phyloP scores from a whole-genome alignment of 2,113 vertebrate species.

The Aldabrachelys gigantea region DNA sequence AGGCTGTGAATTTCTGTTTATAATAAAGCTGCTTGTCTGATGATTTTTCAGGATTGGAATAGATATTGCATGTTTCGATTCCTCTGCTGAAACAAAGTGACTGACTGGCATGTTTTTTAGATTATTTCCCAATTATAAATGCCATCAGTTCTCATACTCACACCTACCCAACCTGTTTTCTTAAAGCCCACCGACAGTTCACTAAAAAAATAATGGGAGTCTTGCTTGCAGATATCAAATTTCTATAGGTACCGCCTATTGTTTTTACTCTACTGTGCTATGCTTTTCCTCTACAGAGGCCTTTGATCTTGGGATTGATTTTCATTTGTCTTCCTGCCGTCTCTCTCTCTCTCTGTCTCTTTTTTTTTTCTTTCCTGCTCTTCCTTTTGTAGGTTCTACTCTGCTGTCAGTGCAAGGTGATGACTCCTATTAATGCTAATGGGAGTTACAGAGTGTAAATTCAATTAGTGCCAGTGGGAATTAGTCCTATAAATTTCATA shows the following conservation, averaged over 20 bases:
- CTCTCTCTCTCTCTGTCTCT: not conserved
- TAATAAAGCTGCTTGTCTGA: not conserved
- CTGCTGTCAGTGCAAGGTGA: not conserved
- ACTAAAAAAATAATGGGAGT: not conserved
- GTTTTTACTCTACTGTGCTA: not conserved
- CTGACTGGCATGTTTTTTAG: not conserved
- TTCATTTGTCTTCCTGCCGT: not conserved
- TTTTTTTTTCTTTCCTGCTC: not conserved
- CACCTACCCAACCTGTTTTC: not conserved
- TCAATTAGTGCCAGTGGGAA: not conserved
- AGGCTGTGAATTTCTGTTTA: not conserved
- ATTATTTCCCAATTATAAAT: not conserved
- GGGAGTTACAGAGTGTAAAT: not conserved
- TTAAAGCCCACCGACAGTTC: not conserved
- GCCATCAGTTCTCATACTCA: not conserved
- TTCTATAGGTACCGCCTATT: not conserved
- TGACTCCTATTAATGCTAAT: not conserved
- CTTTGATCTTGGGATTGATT: not conserved
- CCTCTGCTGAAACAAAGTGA: not conserved
- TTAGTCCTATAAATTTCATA: not conserved
- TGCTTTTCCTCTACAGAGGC: not conserved
- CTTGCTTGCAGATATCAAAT: fast-evolving
- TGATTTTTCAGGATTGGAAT: not conserved
- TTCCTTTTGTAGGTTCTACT: not conserved
- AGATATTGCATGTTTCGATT: not conserved